A percentile compares a stretch with the other conserved stretches of the same genome.
Evolutionary conservation across 2,888 invertebrate genomes (phyloP).

Genomic region (Ophioninae sp.): DNA sequence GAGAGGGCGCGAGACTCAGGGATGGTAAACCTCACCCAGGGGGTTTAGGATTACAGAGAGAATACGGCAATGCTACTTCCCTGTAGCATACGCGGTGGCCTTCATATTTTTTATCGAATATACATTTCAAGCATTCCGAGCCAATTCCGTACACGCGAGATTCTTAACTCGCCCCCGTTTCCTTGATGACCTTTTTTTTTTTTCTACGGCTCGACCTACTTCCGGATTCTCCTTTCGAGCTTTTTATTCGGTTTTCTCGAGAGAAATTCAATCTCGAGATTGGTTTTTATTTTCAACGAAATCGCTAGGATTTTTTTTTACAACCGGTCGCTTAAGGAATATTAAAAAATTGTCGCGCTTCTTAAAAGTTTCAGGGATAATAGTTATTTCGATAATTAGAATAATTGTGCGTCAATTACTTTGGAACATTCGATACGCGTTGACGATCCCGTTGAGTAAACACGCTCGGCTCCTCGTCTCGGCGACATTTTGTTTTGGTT

Average conservation of each 20-base stretch:
- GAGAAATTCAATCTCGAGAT: neutral
- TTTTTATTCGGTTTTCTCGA: neutral
- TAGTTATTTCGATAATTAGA: too few relatives aligned
- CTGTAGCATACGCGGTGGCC: constrained; percentile 23
- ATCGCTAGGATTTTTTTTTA: neutral
- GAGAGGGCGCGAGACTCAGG: constrained; percentile 27
- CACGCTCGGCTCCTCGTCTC: too few relatives aligned
- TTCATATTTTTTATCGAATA: constrained; percentile 30
- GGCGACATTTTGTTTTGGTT: too few relatives aligned
- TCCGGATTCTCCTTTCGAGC: neutral
- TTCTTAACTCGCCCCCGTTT: neutral
- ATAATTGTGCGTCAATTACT: too few relatives aligned
- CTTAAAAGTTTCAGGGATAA: too few relatives aligned
- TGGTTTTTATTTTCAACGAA: neutral
- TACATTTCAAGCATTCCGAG: constrained; percentile 2
- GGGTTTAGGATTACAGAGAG: constrained; percentile 53
- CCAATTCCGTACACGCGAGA: constrained; percentile 5
- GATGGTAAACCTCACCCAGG: constrained; percentile 9
- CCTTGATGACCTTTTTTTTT: neutral
- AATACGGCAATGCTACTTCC: constrained; percentile 53
- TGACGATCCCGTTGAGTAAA: too few relatives aligned
- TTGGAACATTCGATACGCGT: too few relatives aligned
- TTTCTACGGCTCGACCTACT: neutral
- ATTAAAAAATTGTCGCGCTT: too few relatives aligned
- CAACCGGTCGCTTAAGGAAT: neutral